Base-by-base conservation (phyloP, 2,797 vertebrate genomes). In the Propithecus perrieri region DNA sequence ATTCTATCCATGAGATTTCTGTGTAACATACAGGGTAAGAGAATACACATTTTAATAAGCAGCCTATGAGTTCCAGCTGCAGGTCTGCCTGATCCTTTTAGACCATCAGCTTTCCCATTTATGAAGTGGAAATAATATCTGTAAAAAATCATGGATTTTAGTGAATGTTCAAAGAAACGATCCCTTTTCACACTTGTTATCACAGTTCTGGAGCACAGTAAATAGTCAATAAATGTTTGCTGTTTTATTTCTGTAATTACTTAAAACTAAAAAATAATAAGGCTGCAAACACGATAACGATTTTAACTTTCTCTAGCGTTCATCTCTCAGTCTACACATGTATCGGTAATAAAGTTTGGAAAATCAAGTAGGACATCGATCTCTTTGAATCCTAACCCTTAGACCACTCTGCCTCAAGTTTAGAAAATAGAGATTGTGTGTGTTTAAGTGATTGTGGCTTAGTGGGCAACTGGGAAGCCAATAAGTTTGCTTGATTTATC, bases 11-110 rank as follows among this genome's bases (percentile, higher is more conserved):
- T n/a, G 89, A 30, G 75, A 61, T 90, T 97, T 85, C 57, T 75
- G 15, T 63, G 38, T 69, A 92, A 75, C 30, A 65, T 38, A 59
- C 61, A 65, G 50, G 30, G 57, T 88, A 93, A 81, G 38, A 90
- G 43, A 95, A 85, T 80, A 86, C 57, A 72, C 74, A 92, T 80
- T 89, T 97, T 92, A 89, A 53, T 89, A 78, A 85, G 90, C 76
- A 17, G 41, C 46, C 18, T 24, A 17, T 50, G 26, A 71, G 67
- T 61, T 92, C 30, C 50, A 46, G 30, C 61, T 74, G 96, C 33
- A 48, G 48, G 22, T 79, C n/a, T 69, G 1, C 48, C 26, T 2
- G 13, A 28, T 30, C 48, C 35, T 88, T 74, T 63, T 17, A 30
- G 11, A 90, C n/a, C 17, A 94, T 89, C 33, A 53, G 41, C 43